Percentiles rank a stretch among this genome's conserved stretches.
Conservation (phyloP, 2,888 invertebrate species). For the Mesorhabditis belari region DNA sequence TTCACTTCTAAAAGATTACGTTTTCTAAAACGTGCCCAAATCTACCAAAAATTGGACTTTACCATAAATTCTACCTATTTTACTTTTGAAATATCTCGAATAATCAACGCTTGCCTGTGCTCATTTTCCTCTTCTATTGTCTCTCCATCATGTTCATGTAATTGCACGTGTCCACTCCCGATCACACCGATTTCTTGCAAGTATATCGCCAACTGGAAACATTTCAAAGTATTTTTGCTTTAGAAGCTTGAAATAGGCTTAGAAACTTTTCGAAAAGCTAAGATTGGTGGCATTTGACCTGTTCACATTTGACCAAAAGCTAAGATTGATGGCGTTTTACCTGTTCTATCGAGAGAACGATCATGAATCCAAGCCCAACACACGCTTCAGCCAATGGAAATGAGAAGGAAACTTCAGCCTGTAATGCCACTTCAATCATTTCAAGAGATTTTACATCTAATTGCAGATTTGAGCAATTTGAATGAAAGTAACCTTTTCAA, state of each 20-base stretch:
- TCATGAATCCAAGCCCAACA: slow-evolving; percentile 60
- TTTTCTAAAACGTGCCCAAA: neutral
- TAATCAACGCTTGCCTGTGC: too few relatives aligned
- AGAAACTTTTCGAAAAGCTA: too few relatives aligned
- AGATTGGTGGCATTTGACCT: neutral
- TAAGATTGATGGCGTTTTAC: slow-evolving; percentile 18
- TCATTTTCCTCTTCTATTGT: too few relatives aligned
- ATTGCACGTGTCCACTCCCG: neutral
- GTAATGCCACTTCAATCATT: neutral
- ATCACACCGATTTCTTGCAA: neutral
- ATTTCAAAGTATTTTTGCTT: too few relatives aligned
- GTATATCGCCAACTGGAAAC: neutral
- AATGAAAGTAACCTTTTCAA: slow-evolving; percentile 44
- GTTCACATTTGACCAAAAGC: neutral
- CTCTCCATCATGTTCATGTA: neutral
- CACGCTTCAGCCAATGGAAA: slow-evolving; percentile 61
- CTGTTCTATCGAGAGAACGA: slow-evolving; percentile 61
- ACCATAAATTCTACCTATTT: too few relatives aligned
- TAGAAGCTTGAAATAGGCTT: too few relatives aligned
- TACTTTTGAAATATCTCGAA: too few relatives aligned
- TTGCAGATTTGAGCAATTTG: neutral
- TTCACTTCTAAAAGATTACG: too few relatives aligned
- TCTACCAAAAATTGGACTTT: neutral
- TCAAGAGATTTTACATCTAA: neutral
- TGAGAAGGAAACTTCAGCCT: slow-evolving; percentile 15